Evolutionary conservation across 2,797 vertebrate genomes (phyloP).

Genomic region (Petrocephalus schoutedeni): DNA sequence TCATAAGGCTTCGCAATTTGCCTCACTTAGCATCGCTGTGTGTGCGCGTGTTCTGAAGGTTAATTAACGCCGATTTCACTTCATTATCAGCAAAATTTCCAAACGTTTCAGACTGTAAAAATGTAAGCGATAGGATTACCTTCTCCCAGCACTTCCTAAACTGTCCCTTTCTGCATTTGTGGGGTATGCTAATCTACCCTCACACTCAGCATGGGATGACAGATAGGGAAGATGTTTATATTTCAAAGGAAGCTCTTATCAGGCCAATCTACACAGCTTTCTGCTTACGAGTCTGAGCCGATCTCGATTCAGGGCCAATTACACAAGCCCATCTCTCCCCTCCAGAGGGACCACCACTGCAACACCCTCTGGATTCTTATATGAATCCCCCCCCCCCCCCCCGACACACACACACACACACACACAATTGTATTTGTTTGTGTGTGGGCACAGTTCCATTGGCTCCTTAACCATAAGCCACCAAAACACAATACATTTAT

Average conservation of each 20-base stretch:
- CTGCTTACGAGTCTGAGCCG: not conserved
- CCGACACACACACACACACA: too few species aligned
- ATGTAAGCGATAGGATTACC: not conserved
- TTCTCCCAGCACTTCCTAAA: not conserved
- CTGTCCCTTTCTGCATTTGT: not conserved
- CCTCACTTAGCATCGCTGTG: not conserved
- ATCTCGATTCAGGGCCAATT: not conserved
- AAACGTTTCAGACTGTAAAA: not conserved
- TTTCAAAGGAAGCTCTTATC: constrained; percentile 11
- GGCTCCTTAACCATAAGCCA: too few species aligned
- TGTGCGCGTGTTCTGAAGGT: not conserved
- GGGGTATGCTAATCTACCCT: not conserved
- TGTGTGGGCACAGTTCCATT: too few species aligned
- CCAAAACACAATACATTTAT: too few species aligned
- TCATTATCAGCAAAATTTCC: not conserved
- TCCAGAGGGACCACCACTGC: not conserved
- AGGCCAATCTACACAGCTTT: not conserved
- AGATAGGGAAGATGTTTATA: not conserved
- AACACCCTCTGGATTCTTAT: too few species aligned
- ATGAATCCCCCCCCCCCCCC: too few species aligned
- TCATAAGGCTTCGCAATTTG: not conserved
- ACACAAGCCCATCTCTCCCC: not conserved
- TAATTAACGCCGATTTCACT: not conserved
- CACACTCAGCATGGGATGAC: not conserved
- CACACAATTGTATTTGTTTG: too few species aligned